A percentile compares a stretch with the other conserved stretches of the same genome.
Conservation (phyloP, 2,113 vertebrate species). For the Spilogale gracilis region DNA sequence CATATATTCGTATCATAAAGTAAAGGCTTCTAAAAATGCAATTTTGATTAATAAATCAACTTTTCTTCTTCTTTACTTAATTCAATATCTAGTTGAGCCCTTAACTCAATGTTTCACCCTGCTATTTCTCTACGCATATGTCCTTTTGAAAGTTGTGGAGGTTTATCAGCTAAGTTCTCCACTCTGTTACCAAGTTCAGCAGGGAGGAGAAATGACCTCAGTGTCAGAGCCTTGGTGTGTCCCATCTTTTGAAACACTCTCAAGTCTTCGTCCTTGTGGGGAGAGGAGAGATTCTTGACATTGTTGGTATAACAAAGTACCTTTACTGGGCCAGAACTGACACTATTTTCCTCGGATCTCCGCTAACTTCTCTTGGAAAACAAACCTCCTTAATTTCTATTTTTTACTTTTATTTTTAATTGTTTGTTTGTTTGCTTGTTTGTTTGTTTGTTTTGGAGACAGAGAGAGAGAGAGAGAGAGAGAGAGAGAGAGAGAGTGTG, state of each 20-base stretch:
- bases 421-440: neutral
- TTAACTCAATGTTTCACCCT: neutral
- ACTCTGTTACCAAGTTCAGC: neutral
- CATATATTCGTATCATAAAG: neutral
- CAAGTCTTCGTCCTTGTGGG: neutral
- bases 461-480: no score
- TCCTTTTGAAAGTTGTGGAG: neutral
- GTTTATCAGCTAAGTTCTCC: neutral
- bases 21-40: slow-evolving; percentile 3
- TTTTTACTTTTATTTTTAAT: neutral
- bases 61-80: slow-evolving; percentile 12
- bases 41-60: neutral
- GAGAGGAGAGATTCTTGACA: neutral
- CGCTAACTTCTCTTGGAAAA: neutral
- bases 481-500: no score
- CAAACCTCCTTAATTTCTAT: neutral
- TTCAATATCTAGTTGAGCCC: neutral
- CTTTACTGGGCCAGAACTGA: neutral
- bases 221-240: neutral
- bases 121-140: neutral
- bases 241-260: neutral
- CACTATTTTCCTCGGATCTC: neutral
- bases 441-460: no score
- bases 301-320: neutral
- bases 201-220: neutral